Evolutionary conservation across 2,113 vertebrate species (phyloP), one percentile per base, ranked within the genome.

Genomic region (Eidolon helvum): DNA sequence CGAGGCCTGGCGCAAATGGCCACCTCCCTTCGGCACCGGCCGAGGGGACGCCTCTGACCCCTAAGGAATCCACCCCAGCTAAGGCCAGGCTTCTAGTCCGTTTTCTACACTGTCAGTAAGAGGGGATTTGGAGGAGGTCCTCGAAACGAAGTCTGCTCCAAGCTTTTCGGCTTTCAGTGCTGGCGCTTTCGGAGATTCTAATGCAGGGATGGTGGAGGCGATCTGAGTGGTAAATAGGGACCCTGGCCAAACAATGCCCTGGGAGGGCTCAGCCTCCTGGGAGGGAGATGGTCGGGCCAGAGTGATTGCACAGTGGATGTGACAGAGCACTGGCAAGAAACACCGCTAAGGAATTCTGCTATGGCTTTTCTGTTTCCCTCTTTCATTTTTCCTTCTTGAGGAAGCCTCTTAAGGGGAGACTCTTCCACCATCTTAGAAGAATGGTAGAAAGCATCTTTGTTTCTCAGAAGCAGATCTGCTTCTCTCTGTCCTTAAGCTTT

Each of bases 361-460:
- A 0, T 89, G 88, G 94, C 78, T 96, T 90, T 88, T 82, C 90
- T 93, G 59, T 96, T 92, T 50, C 40, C 66, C 48, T 72, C 75
- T 96, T 86, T 94, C 53, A 57, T 90, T 63, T 84, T 91, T 65
- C 92, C 57, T 92, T 85, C 84, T 83, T 74, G 91, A 93, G 91
- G 89, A 93, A 97, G 94, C 94, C 92, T 96, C 94, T 96, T 96
- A 94, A 96, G 95, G 96, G 95, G 96, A 97, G 95, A 69, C 78
- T 97, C 93, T 97, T 97, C 98, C 98, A 98, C 98, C 98, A 98
- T 98, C 97, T 98, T 98, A 98, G 98, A 95, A 96, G 91, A 97
- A 96, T 71, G 96, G 86, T 87, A 86, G 96, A 91, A 92, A 96
- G 96, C 97, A 98, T 98, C 98, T 96, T 98, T 98, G 97, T 98